Conservation (phyloP, 2,797 vertebrate genomes). For the Notamacropus eugenii region DNA sequence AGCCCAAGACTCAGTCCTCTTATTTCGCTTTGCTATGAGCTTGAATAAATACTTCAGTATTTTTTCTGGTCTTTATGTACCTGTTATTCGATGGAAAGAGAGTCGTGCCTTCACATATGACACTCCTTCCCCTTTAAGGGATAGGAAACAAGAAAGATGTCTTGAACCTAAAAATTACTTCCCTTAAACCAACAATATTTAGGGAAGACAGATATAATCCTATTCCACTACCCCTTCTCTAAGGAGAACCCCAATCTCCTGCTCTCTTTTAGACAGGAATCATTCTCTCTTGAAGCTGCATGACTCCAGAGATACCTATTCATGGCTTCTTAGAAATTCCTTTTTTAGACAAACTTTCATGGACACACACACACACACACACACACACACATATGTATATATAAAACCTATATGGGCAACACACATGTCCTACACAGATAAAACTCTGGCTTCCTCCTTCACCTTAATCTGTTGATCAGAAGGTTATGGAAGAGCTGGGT, state of each 20-base stretch:
- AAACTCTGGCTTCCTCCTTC: background rate
- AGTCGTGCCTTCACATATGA: background rate
- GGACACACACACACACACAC: background rate
- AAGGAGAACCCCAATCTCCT: background rate
- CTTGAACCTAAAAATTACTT: background rate
- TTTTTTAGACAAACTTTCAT: background rate
- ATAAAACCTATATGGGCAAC: background rate
- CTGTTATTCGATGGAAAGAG: background rate
- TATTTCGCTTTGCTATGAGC: background rate
- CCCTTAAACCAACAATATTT: background rate
- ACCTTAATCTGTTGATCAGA: background rate
- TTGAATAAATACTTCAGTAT: background rate
- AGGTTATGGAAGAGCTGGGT: background rate
- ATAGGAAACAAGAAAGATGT: background rate
- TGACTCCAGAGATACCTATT: background rate
- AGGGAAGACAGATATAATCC: background rate
- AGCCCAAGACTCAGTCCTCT: background rate
- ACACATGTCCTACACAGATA: background rate
- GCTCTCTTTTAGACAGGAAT: background rate
- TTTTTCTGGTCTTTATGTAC: background rate
- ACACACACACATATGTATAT: too few species aligned
- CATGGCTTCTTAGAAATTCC: background rate
- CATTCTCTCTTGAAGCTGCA: background rate
- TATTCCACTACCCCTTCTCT: background rate
- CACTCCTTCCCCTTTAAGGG: background rate